phyloP scores from a whole-genome alignment of 2,888 invertebrate species.

The Megamerina dolium region DNA sequence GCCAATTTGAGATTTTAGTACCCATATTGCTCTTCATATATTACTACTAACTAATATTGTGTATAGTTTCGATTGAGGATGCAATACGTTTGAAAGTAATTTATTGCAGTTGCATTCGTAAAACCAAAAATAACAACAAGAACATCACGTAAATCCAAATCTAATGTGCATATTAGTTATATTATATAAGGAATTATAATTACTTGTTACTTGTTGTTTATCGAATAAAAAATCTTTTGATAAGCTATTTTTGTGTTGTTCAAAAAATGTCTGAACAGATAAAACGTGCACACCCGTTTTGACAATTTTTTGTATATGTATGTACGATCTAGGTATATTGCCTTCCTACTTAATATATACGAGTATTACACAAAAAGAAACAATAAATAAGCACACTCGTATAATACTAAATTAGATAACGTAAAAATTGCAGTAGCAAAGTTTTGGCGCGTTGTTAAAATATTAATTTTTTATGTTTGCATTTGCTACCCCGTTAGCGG shows the following conservation, averaged over 20 bases:
- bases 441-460: slow-evolving; percentile 43
- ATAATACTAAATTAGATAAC: slow-evolving; percentile 11
- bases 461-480: slow-evolving; percentile 22
- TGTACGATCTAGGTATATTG: too few relatives aligned
- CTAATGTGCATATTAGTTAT: background rate
- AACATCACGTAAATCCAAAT: background rate
- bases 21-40: too few relatives aligned
- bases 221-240: slow-evolving; percentile 45
- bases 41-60: too few relatives aligned
- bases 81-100: too few relatives aligned
- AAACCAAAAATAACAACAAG: background rate
- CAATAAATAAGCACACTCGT: slow-evolving; percentile 14
- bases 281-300: slow-evolving; percentile 44
- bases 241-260: slow-evolving; percentile 45
- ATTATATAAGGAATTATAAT: background rate
- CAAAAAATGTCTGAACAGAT: slow-evolving; percentile 36
- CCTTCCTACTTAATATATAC: too few relatives aligned
- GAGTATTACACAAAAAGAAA: too few relatives aligned
- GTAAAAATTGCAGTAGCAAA: slow-evolving; percentile 42
- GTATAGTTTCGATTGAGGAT: too few relatives aligned
- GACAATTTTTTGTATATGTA: slow-evolving; percentile 27
- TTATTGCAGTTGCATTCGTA: too few relatives aligned
- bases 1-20: too few relatives aligned
- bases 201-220: too few relatives aligned
- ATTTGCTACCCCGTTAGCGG: background rate